Evolutionary conservation across 2,797 vertebrate genomes (phyloP), one percentile per base, ranked within the genome.

Genomic region (Eulemur rubriventer): DNA sequence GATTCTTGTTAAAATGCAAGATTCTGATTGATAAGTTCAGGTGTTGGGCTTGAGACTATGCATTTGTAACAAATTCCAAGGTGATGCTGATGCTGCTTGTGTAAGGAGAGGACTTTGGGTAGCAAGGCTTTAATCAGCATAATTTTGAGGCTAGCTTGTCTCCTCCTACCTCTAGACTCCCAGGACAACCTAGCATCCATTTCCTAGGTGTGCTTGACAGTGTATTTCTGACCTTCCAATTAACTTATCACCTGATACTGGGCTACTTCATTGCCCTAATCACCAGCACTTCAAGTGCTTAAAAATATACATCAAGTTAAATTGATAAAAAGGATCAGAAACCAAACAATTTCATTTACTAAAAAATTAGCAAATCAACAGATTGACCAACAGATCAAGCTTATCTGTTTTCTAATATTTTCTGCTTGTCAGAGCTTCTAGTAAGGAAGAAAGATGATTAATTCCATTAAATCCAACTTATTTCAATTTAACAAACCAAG

Each of bases 351-450:
- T 35, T 10, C 90, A 43, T 96, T 78, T 61, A 70, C 43, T 55
- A 72, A 76, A 69, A 83, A 94, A 63, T 76, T 92, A 79, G 38
- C 35, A 90, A 93, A 70, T 69, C 63, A 78, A 85, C 22, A 78
- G 16, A 43, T 2, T 41, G 14, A 52, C 33, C n/a, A 59, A 59
- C 7, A 76, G 28, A 83, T 72, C 41, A 81, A 84, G 6, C 3
- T 70, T 90, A 46, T 13, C 22, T 92, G 22, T 73, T 95, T 87
- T 38, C 41, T 59, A 70, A 82, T 80, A 92, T 75, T 65, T 70
- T 78, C 16, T 70, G 33, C 35, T 65, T 43, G 4, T 17, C 67
- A 85, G 65, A 91, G 43, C 9, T 96, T 89, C 52, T 59, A 81
- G 6, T 16, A 61, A 88, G 14, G 20, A 81, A 48, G 10, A 48